A percentile compares a stretch with the other conserved stretches of the same genome.
phyloP scores from a whole-genome alignment of 2,797 vertebrate genomes.

The Emys orbicularis region DNA sequence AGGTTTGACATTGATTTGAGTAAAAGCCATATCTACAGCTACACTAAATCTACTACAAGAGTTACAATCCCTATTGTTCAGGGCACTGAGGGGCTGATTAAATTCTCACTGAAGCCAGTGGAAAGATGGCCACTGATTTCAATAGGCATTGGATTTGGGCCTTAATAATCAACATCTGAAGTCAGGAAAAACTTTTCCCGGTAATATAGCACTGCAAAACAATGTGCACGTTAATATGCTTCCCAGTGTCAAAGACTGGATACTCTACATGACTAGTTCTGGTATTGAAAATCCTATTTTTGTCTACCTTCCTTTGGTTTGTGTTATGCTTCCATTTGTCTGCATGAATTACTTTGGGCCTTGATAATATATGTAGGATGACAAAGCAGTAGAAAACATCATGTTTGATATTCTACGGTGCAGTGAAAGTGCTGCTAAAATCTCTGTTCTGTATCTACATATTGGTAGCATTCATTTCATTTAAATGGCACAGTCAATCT shows the following conservation, averaged over 20 bases:
- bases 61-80: neutral
- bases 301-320: neutral
- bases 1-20: neutral
- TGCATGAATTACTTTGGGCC: neutral
- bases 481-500: neutral
- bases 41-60: neutral
- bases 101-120: neutral
- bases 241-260: neutral
- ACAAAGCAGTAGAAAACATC: neutral
- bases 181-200: neutral
- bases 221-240: fast-evolving
- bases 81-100: neutral
- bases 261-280: fast-evolving
- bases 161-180: neutral
- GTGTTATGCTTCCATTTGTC: fast-evolving
- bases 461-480: neutral
- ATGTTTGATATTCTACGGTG: too few relatives aligned
- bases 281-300: neutral
- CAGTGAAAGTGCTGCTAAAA: neutral
- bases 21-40: neutral
- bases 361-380: neutral
- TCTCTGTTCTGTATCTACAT: neutral
- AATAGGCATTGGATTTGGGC: neutral
- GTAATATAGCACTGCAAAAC: fast-evolving
- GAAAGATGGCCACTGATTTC: neutral